phyloP scores from a whole-genome alignment of 2,797 vertebrate species.

The Vespertilio murinus region DNA sequence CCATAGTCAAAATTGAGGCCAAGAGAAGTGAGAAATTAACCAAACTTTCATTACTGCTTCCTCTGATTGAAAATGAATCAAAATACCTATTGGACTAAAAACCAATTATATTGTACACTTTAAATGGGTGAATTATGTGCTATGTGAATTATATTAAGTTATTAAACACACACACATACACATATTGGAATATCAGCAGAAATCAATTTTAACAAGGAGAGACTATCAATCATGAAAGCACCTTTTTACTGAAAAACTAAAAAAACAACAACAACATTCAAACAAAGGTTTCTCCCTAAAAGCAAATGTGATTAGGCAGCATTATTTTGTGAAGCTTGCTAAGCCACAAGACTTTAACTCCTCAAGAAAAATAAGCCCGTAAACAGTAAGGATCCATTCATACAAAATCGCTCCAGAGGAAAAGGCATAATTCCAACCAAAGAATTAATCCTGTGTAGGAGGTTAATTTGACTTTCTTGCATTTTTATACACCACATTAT shows the following conservation, averaged over 20 bases:
- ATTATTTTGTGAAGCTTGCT: background rate
- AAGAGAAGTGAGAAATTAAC: background rate
- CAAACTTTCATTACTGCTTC: background rate
- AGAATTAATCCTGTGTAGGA: slow-evolving; percentile 53
- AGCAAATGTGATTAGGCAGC: slow-evolving; percentile 1
- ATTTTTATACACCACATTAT: background rate
- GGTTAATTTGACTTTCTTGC: slow-evolving; percentile 43
- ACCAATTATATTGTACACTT: background rate
- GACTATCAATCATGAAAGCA: background rate
- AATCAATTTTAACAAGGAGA: background rate
- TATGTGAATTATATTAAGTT: background rate
- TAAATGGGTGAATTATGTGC: background rate
- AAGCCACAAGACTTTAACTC: background rate
- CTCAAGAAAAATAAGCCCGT: slow-evolving; percentile 29
- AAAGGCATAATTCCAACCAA: slow-evolving; percentile 18
- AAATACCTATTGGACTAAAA: background rate
- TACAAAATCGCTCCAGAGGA: background rate
- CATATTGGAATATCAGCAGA: background rate
- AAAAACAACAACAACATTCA: background rate
- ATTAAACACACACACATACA: background rate
- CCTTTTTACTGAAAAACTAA: background rate
- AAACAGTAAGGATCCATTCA: background rate
- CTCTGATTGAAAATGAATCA: background rate
- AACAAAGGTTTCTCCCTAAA: slow-evolving; percentile 33
- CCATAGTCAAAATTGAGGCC: background rate